Percentiles rank a stretch among this genome's conserved stretches.
Conservation (phyloP, 2,113 vertebrate genomes). For the Ceyx margarethae region DNA sequence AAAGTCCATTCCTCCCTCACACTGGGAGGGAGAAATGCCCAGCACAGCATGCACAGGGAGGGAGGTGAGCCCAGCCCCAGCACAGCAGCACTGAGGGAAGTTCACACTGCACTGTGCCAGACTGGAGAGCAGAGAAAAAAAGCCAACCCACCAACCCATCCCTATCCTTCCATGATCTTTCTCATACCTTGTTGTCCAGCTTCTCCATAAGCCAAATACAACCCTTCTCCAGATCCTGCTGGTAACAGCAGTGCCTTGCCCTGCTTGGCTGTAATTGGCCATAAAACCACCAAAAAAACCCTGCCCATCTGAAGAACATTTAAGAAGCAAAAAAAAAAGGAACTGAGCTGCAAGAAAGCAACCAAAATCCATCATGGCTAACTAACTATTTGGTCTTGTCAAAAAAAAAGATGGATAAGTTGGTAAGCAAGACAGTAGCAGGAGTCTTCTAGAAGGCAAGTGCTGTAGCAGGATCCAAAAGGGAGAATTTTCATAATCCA, state of each 20-base stretch:
- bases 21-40: neutral
- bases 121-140: neutral
- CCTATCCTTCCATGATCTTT: neutral
- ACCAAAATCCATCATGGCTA: slow-evolving; percentile 69
- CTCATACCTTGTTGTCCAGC: neutral
- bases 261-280: slow-evolving; percentile 9
- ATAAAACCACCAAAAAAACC: slow-evolving; percentile 14
- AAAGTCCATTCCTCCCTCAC: neutral
- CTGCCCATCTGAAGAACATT: neutral
- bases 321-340: neutral
- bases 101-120: neutral
- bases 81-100: accelerated
- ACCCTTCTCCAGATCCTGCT: neutral
- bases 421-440: neutral
- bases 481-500: slow-evolving; percentile 70
- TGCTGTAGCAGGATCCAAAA: slow-evolving; percentile 51
- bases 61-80: neutral
- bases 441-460: slow-evolving; percentile 53
- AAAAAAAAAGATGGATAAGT: slow-evolving; percentile 61
- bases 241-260: neutral
- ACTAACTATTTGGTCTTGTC: slow-evolving; percentile 80
- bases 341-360: slow-evolving; percentile 37
- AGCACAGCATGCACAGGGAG: neutral
- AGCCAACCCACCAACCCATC: neutral
- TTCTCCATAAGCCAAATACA: neutral